phyloP scores from a whole-genome alignment of 2,888 invertebrate species.

The Keiferia lycopersicella region DNA sequence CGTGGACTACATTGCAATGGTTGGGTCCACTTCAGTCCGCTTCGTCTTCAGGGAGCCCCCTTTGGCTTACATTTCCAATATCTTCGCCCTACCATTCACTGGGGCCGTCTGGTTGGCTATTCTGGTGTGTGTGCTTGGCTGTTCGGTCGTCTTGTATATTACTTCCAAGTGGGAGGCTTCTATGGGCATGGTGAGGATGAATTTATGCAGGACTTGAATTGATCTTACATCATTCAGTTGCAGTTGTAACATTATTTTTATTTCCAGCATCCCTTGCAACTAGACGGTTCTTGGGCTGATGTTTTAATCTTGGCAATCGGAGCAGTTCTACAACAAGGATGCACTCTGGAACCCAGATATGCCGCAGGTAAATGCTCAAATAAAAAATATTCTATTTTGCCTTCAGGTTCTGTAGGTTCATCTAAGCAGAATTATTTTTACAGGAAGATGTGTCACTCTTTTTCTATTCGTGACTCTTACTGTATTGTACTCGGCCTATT shows the following conservation, averaged over 20 bases:
- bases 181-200: conserved; percentile 58
- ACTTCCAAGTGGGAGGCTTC: conserved; percentile 75
- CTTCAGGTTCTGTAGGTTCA: not conserved
- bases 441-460: conserved; percentile 81
- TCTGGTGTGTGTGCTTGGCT: conserved; percentile 71
- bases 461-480: conserved; percentile 81
- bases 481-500: conserved; percentile 85
- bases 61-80: conserved; percentile 83
- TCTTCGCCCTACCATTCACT: conserved; percentile 84
- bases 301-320: conserved; percentile 79
- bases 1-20: conserved; percentile 80
- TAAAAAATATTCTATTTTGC: not conserved
- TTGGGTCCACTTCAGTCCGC: conserved; percentile 74
- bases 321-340: conserved; percentile 83
- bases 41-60: conserved; percentile 86
- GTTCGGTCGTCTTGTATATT: conserved; percentile 68
- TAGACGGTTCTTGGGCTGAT: conserved; percentile 76
- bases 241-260: not conserved
- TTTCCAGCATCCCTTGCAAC: conserved; percentile 64
- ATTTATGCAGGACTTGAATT: no score
- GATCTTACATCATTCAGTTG: no score
- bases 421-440: not conserved
- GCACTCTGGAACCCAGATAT: conserved; percentile 75
- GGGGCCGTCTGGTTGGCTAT: conserved; percentile 83
- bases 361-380: conserved; percentile 56